Percentiles rank a stretch among this genome's conserved stretches.
Conservation (phyloP, 1,140 invertebrate genomes). For the Drosophila repletoides region DNA sequence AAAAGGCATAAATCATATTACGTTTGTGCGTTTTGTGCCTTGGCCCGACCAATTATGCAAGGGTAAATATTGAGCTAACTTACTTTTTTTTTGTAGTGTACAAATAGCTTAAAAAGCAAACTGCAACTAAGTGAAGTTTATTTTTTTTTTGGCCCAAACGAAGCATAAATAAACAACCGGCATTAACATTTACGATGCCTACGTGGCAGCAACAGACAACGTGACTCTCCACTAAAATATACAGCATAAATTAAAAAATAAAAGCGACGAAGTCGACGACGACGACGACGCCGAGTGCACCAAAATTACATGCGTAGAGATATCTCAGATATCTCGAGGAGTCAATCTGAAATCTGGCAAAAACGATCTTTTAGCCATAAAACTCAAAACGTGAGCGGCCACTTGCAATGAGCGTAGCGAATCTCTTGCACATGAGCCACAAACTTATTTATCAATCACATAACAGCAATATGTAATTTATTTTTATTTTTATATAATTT, state of each 20-base stretch:
- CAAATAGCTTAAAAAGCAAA: conserved; percentile 16
- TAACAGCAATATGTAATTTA: conserved; percentile 5
- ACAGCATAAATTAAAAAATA: conserved; percentile 47
- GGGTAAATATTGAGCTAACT: conserved; percentile 23
- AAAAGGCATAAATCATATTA: conserved; percentile 57
- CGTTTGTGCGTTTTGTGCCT: conserved; percentile 16
- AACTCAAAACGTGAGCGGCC: conserved; percentile 64
- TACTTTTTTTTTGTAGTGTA: too few species aligned
- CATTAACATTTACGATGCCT: conserved; percentile 52
- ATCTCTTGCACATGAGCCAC: background rate
- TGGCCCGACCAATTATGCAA: conserved; percentile 51
- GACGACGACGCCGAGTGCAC: too few species aligned
- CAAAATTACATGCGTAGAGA: conserved; percentile 21
- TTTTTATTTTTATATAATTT: background rate
- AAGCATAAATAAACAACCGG: conserved; percentile 52
- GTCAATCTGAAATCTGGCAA: conserved; percentile 27
- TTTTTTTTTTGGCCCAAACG: conserved; percentile 19
- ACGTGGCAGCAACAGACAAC: conserved; percentile 54
- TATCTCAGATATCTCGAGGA: conserved; percentile 21
- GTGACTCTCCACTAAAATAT: conserved; percentile 49
- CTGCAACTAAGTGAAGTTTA: conserved; percentile 36
- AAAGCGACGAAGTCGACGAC: too few species aligned
- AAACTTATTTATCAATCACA: conserved; percentile 17
- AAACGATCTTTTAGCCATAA: conserved; percentile 47
- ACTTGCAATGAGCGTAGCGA: conserved; percentile 47